Evolutionary conservation across 2,113 vertebrate genomes (phyloP), one percentile per base, ranked within the genome.

Genomic region (Podiceps cristatus): DNA sequence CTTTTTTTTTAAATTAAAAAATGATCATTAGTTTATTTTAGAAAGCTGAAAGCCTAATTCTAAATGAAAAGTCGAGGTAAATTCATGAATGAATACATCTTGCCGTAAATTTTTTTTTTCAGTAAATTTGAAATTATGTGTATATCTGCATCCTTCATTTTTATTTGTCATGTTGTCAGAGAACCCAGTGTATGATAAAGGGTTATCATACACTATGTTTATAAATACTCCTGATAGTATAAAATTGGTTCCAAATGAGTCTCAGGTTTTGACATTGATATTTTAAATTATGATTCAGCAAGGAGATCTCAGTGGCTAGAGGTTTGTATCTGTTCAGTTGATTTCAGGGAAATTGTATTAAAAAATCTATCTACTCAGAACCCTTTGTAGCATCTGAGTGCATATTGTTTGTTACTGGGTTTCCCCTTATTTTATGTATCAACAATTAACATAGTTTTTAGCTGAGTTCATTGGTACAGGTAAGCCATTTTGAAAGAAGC

Each of bases 131-230:
- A 74, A 91, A 95, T 28, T 82, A 19, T 25, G 29, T 88, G 71
- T 95, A n/a, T 95, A 90, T 67, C 64, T 89, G 42, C 95, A 95
- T 96, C 84, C 93, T 91, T 78, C 96, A 96, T 92, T 96, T 97
- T 94, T 89, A 80, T 96, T 96, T 71, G 81, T 91, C 96, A 91
- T 87, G 42, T 92, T 96, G 91, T 96, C 86, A 85, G 77, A 96
- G 87, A 94, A 90, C 42, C 27, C 45, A 88, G 81, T 96, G 95
- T 95, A 96, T 96, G 93, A 96, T 96, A 56, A 1, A 19, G 9
- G 3, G 4, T 81, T 96, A 94, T 96, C 93, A 96, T 96, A 94
- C 81, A 91, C 81, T 94, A 13, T 59, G 33, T 62, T 69, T 64
- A 55, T 71, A 72, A 94, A 64, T 75, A n/a, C 58, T 92, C 49